These are phyloP conservation scores for Cantharis rustica DNA, from an alignment of 2,888 invertebrate genomes.

Conservation along the genomic window DNA sequence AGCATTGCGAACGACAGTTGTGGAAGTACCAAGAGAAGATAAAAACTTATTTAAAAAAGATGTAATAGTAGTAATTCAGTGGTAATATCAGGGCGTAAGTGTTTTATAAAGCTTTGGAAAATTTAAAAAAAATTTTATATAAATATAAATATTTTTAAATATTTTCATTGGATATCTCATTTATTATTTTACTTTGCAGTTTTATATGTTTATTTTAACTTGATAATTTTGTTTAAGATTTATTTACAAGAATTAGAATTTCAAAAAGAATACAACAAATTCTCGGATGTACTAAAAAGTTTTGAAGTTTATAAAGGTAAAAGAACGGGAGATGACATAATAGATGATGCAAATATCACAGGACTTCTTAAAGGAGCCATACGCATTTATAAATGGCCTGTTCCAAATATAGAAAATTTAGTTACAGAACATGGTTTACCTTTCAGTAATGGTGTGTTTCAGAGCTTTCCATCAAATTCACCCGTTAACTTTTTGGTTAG, in stretches of 20 bases:
- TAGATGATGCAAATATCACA: constrained; percentile 57
- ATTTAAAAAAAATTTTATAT: no score
- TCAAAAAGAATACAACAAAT: constrained; percentile 67
- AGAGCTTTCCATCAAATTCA: constrained; percentile 65
- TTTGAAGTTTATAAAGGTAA: constrained; percentile 68
- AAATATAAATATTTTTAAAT: no score
- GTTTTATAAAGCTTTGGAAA: no score
- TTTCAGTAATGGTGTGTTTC: constrained; percentile 64
- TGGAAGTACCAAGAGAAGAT: no score
- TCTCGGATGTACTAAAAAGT: constrained; percentile 69
- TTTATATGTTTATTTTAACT: neutral
- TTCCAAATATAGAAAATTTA: constrained; percentile 59
- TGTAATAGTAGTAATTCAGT: no score
- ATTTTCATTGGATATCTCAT: no score
- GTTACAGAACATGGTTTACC: constrained; percentile 60
- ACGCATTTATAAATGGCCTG: constrained; percentile 71
- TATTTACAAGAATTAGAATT: constrained; percentile 70
- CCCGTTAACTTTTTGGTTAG: constrained; percentile 69
- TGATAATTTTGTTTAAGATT: constrained; percentile 39
- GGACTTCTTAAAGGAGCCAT: constrained; percentile 49
- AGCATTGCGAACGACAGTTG: no score
- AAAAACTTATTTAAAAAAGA: no score
- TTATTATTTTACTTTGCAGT: no score
- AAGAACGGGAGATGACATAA: constrained; percentile 54
- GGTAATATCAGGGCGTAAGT: no score